Evolutionary conservation across 2,797 vertebrate species (phyloP), one percentile per base, ranked within the genome.

Genomic region (Oryzias dopingdopingensis): DNA sequence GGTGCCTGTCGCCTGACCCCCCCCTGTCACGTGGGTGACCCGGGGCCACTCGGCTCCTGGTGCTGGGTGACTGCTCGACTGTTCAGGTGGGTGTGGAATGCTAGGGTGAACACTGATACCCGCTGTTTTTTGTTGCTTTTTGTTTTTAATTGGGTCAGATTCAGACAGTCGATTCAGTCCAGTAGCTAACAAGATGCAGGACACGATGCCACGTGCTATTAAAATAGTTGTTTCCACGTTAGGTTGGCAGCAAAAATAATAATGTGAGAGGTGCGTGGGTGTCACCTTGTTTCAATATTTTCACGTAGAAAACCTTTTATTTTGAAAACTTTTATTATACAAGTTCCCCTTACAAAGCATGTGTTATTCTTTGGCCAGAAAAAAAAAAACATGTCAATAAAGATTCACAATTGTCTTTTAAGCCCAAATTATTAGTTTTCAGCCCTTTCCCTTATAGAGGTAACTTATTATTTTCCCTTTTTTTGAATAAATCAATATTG

Each of bases 11-110:
- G 88, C 81, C 84, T 90, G 88, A 90, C 86, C 79, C 84, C 83
- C 83, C 13, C 44, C 42, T 20, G 77, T 83, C 91, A 90, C 90
- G 89, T 90, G 89, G 89, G 89, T 90, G 90, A 92, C 91, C 90
- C 90, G 83, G 77, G 81, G 85, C 83, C 87, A 87, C 88, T 85
- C 86, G 79, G 85, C 79, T 76, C 76, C 76, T 44, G 41, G 79
- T 60, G 84, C 84, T 76, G 84, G 87, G 88, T 85, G 86, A 84
- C 83, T 77, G 83, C 66, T 70, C 65, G 70, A 73, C 82, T 75
- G 52, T 79, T 76, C 88, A 92, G 92, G 92, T 92, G 92, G 91
- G 92, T 92, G 92, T 90, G 91, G 89, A 80, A 77, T 81, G 81
- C 16, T 18, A n/a, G 29, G 56, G 46, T 22, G 63, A 47, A 73